Percentiles rank a stretch among this genome's conserved stretches.
These are phyloP conservation scores for Ochotona princeps DNA, from an alignment of 2,113 vertebrate species.

Conservation along the genomic window DNA sequence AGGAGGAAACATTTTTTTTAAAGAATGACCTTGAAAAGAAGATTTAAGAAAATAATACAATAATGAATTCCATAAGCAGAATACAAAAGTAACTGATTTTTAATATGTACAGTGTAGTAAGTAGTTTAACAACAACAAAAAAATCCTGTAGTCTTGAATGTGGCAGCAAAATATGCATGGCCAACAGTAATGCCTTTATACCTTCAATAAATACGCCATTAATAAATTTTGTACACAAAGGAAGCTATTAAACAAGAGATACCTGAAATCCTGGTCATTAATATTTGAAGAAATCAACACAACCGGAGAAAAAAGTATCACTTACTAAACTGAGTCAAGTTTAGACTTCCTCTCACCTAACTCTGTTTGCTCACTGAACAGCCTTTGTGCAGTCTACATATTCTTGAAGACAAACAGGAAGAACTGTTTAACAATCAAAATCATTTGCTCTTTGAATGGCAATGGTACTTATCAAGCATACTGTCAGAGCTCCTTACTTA, in stretches of 20 bases:
- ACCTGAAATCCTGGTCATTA: background rate
- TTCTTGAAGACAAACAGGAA: background rate
- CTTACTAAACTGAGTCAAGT: background rate
- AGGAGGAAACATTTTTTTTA: too few relatives aligned
- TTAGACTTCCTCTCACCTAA: background rate
- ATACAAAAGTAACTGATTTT: background rate
- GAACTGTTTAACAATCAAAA: background rate
- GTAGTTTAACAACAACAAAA: constrained; percentile 19
- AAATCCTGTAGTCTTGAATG: constrained; percentile 7
- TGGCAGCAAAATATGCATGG: background rate
- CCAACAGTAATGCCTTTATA: background rate
- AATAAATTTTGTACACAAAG: background rate
- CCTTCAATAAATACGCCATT: background rate
- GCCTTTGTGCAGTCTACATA: background rate
- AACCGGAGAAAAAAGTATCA: background rate
- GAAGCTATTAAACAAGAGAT: background rate
- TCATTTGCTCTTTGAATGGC: constrained; percentile 15
- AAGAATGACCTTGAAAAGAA: constrained; percentile 19
- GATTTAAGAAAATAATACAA: background rate
- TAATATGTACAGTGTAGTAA: constrained; percentile 27
- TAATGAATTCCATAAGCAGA: background rate
- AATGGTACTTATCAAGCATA: background rate
- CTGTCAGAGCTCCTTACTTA: background rate
- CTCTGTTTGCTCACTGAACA: background rate
- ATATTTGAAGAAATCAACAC: background rate